Base-by-base conservation (phyloP, 2,888 invertebrate genomes). In the Tigriopus californicus region DNA sequence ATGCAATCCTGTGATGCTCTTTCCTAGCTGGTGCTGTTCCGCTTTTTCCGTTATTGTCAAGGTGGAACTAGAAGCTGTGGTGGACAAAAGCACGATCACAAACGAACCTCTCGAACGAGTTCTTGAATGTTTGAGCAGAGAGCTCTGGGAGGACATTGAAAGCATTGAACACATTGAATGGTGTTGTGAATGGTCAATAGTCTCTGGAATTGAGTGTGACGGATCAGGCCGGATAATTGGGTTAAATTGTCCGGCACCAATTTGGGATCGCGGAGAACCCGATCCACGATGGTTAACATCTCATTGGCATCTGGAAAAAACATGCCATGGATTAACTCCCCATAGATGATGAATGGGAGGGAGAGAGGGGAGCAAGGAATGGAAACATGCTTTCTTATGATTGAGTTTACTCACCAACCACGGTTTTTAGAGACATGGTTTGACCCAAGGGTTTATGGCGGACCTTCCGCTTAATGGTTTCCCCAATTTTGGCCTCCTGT, bases 81-180 rank as follows among this genome's bases (percentile, higher is more conserved):
- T n/a, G n/a, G n/a, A n/a, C n/a, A n/a, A n/a, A n/a, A n/a, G n/a
- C n/a, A n/a, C n/a, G n/a, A n/a, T n/a, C n/a, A n/a, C n/a, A n/a
- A 6, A 3, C 2, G 33, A 24, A 58, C 58, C 58, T 58, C 58
- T 58, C 44, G 48, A 58, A 58, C 58, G 12, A 58, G 49, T 18
- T 20, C 24, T 46, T 46, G 48, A 15, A 40, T 40, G 22, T 58
- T 49, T 3, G 49, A 47, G 33, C 58, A 58, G 10, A 58, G 49
- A 25, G 58, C 25, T 24, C 20, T 11, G 1, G 58, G 58, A 18
- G 58, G 58, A 49, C 58, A 58, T 49, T 47, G 47, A 49, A 58
- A 57, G 57, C 57, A 57, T 46, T 57, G 57, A 57, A 57, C 57
- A 15, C 24, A 20, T 25, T 57, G 57, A 25, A 57, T 57, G 47